Evolutionary conservation across 2,888 invertebrate genomes (phyloP).

Genomic region (Tachina lurida): DNA sequence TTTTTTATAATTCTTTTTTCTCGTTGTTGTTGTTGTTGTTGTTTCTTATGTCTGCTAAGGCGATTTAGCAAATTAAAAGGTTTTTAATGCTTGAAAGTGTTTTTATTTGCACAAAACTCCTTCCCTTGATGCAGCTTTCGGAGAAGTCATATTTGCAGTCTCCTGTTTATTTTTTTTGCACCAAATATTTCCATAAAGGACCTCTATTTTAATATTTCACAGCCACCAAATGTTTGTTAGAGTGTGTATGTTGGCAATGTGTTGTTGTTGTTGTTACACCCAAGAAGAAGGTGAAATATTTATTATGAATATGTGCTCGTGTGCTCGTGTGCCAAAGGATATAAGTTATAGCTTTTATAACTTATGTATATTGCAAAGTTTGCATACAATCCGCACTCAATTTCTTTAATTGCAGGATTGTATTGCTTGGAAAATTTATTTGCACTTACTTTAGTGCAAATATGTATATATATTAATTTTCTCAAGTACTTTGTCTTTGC

Average conservation of each 20-base stretch:
- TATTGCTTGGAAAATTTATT: slow-evolving; percentile 68
- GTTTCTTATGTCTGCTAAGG: slow-evolving; percentile 79
- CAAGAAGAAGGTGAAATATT: slow-evolving; percentile 61
- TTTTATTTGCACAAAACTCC: slow-evolving; percentile 17
- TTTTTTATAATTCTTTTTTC: slow-evolving; percentile 4
- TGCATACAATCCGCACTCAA: slow-evolving; percentile 14
- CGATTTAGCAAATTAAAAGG: slow-evolving; percentile 82
- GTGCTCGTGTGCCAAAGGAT: slow-evolving; percentile 46
- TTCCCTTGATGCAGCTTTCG: background rate
- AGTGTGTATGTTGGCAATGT: background rate
- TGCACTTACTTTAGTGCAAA: slow-evolving; percentile 61
- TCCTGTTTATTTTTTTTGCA: background rate
- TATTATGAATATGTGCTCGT: slow-evolving; percentile 52
- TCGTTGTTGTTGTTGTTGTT: slow-evolving; percentile 49
- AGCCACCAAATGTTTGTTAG: background rate
- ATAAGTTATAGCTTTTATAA: slow-evolving; percentile 61
- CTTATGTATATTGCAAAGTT: slow-evolving; percentile 13
- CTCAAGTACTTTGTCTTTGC: slow-evolving; percentile 65
- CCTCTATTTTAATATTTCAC: slow-evolving; percentile 63
- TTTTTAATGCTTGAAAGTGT: slow-evolving; percentile 80
- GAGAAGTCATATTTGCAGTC: slow-evolving; percentile 33
- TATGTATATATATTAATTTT: slow-evolving; percentile 58
- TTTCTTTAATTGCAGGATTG: slow-evolving; percentile 63
- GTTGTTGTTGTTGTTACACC: slow-evolving; percentile 57
- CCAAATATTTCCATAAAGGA: slow-evolving; percentile 48